Conservation (phyloP, 2,888 invertebrate species). For the Chrysomela aeneicollis region DNA sequence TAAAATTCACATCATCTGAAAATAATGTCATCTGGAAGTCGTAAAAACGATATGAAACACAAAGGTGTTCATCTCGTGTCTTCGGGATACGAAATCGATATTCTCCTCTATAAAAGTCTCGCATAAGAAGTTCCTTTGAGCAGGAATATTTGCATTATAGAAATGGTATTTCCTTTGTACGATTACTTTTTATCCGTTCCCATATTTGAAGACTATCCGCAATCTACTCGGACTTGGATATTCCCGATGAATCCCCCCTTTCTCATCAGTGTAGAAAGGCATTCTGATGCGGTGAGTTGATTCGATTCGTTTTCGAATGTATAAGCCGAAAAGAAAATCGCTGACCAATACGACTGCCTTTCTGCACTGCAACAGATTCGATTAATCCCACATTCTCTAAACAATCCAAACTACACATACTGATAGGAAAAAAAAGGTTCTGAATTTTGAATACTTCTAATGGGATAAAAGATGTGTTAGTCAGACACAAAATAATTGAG, state of each 20-base stretch:
- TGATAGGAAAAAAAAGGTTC: conserved; percentile 40
- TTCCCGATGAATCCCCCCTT: conserved; percentile 46
- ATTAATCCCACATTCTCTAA: conserved; percentile 55
- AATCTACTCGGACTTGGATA: conserved; percentile 33
- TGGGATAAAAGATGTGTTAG: no score
- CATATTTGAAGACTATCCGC: conserved; percentile 43
- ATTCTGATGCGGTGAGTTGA: conserved; percentile 47
- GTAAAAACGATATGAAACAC: neutral
- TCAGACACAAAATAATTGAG: no score
- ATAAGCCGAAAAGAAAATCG: conserved; percentile 45
- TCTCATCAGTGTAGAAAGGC: conserved; percentile 48
- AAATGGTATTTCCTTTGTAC: conserved; percentile 44
- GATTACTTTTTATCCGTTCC: conserved; percentile 40
- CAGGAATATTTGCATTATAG: conserved; percentile 41
- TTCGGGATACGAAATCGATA: neutral
- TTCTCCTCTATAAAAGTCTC: neutral
- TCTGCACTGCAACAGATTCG: conserved; percentile 56
- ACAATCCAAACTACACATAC: no score
- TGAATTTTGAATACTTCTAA: no score
- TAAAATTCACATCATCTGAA: neutral
- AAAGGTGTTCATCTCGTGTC: neutral
- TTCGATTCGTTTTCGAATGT: conserved; percentile 50
- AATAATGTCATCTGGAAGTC: neutral
- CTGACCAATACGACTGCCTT: conserved; percentile 50
- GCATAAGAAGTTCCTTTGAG: conserved; percentile 28